Base-by-base conservation (phyloP, 2,797 vertebrate genomes). In the Sphenodon punctatus region DNA sequence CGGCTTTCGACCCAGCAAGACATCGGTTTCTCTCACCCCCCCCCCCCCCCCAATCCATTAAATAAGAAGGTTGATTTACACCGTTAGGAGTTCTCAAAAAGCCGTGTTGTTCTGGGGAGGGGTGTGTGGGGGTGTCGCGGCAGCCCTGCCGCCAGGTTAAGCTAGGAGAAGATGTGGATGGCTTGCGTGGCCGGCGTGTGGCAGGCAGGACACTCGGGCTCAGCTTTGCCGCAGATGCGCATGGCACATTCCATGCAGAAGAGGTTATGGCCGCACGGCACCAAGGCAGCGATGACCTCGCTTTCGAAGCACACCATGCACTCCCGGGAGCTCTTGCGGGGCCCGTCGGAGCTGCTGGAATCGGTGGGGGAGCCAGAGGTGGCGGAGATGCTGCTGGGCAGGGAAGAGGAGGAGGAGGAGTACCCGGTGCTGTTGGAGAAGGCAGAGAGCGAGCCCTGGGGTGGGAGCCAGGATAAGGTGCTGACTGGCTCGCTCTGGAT, bases 231-330 rank as follows among this genome's bases (percentile, higher is more conserved):
- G 61, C 98, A 99, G 95, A 99, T 99, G 80, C 98, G 97, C 78
- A 97, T 97, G 1, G 98, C 98, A 0, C 98, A 99, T 90, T 99
- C 98, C 98, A 99, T 99, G 96, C 98, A 99, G 96, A 99, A 99
- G 75, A 99, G 97, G 94, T 99, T 99, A 96, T 99, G 98, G 82
- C 98, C 98, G 10, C 98, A 99, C 73, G 98, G 98, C 88, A 99
- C 98, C 70, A 99, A 91, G 2, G 98, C 98, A 0, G 98, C 98
- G 1, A 97, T 98, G 83, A 98, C 98, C 95, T 99, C 98, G 23
- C 98, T 99, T 93, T 99, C 98, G 0, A 97, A 97, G 66, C 98
- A 99, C 85, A 99, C 97, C 78, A 97, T 97, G 91, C 98, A 99
- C 95, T 99, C 98, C 27, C 97, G 94, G 8, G 90, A 89, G 80